These are phyloP conservation scores for Diarsia brunnea DNA, from an alignment of 2,888 invertebrate species.

Conservation along the genomic window DNA sequence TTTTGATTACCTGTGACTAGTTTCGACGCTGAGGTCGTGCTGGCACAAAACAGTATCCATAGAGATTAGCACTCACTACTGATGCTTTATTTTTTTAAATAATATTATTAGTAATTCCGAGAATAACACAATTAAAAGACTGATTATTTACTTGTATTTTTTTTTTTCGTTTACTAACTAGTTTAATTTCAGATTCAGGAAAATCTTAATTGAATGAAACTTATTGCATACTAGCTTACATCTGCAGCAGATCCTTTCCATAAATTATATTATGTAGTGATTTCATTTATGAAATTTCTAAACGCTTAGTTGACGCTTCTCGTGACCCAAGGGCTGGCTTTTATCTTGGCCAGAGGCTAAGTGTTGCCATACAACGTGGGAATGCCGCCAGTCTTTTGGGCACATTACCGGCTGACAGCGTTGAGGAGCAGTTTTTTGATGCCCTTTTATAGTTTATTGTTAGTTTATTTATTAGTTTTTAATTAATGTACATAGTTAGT, in stretches of 20 bases:
- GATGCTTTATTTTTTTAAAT: slow-evolving; percentile 16
- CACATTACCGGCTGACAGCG: too few species aligned
- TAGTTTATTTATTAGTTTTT: too few species aligned
- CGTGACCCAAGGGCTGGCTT: too few species aligned
- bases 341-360: too few species aligned
- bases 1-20: slow-evolving; percentile 41
- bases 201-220: slow-evolving; percentile 31
- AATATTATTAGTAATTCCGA: slow-evolving; percentile 29
- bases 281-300: too few species aligned
- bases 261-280: slow-evolving; percentile 31
- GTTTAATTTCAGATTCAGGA: slow-evolving; percentile 29
- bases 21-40: slow-evolving; percentile 40
- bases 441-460: too few species aligned
- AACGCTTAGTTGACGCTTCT: too few species aligned
- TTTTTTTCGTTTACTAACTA: slow-evolving; percentile 39
- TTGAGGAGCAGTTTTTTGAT: too few species aligned
- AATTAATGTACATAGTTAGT: too few species aligned
- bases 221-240: slow-evolving; percentile 31
- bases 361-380: too few species aligned
- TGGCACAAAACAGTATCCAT: slow-evolving; percentile 30
- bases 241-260: slow-evolving; percentile 35
- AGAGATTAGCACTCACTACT: neutral
- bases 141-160: slow-evolving; percentile 40
- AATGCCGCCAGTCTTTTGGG: too few species aligned
- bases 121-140: slow-evolving; percentile 42